A percentile compares a stretch with the other conserved stretches of the same genome.
Evolutionary conservation across 2,113 vertebrate genomes (phyloP).

Genomic region (Grus americana): DNA sequence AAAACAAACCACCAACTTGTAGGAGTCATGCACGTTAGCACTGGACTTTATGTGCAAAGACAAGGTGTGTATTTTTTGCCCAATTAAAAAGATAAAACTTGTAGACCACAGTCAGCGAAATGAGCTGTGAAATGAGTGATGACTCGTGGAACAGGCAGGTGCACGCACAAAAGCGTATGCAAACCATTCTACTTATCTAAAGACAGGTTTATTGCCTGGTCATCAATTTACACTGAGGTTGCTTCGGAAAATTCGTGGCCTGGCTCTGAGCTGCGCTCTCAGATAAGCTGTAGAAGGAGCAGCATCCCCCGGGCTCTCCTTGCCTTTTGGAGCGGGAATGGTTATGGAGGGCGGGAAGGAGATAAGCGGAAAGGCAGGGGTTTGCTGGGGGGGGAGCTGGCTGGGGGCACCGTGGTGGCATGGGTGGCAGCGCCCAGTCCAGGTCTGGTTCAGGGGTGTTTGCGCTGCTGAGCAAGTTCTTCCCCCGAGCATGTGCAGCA

Average conservation of each 20-base stretch:
- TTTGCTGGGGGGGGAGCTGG: background rate
- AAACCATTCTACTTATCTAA: conserved; percentile 36
- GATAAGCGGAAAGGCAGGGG: background rate
- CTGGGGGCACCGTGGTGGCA: fast-evolving
- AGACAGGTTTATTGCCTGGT: conserved; percentile 49
- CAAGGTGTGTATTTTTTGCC: conserved; percentile 62
- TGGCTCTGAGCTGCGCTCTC: background rate
- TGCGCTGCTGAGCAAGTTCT: background rate
- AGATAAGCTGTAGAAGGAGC: background rate
- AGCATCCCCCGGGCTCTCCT: background rate
- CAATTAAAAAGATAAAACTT: conserved; percentile 64
- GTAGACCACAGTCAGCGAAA: conserved; percentile 45
- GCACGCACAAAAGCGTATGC: background rate
- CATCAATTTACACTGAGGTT: conserved; percentile 20
- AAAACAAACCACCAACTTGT: background rate
- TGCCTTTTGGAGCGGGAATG: background rate
- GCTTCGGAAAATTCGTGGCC: background rate
- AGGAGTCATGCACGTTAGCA: conserved; percentile 7
- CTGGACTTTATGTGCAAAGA: conserved; percentile 41
- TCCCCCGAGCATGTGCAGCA: fast-evolving
- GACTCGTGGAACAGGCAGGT: conserved; percentile 56
- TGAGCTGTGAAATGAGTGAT: conserved; percentile 61
- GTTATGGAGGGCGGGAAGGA: background rate
- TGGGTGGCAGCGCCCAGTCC: background rate
- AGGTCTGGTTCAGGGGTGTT: background rate